Evolutionary conservation across 2,797 vertebrate species (phyloP), one percentile per base, ranked within the genome.

Genomic region (Streptopelia turtur): DNA sequence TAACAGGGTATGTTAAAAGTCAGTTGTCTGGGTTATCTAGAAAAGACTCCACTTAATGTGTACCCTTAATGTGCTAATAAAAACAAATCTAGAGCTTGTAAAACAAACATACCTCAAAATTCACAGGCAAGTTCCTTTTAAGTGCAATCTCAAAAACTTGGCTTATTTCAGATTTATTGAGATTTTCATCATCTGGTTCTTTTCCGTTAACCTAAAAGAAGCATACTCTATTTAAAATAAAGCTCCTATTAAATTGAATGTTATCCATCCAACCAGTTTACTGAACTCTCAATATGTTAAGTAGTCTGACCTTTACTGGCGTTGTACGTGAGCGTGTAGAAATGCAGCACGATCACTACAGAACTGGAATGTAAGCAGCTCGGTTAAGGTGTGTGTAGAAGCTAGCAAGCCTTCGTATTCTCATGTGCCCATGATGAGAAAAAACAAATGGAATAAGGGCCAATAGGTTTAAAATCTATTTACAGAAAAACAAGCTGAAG

Each of bases 111-210:
- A 99, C 99, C 99, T 99, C 99, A 98, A 99, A 99, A 98, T 99
- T 99, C 97, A 99, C 99, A 97, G 99, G 98, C 98, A 99, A 98
- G 98, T 99, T 99, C 97, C 99, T 98, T 98, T 99, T 99, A 94
- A 99, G 99, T 97, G 99, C 99, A 98, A 99, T 99, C 98, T 99
- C 99, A 98, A 99, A 99, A 96, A 99, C 99, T 98, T 99, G 99
- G 97, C 99, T 99, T 97, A 99, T 99, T 99, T 99, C 99, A 81
- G 99, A 99, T 98, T 99, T 99, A 98, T 99, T 99, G 89, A 99
- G 98, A 98, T 99, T 99, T 97, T 99, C 99, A 97, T 99, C 98
- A 96, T 98, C 98, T 13, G 98, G 98, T 96, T 99, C 99, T 97
- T 98, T 98, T 94, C 99, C 99, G 77, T 99, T 99, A 95, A 99